Evolutionary conservation across 2,888 invertebrate genomes (phyloP).

Genomic region (Schrankia costaestrigalis): DNA sequence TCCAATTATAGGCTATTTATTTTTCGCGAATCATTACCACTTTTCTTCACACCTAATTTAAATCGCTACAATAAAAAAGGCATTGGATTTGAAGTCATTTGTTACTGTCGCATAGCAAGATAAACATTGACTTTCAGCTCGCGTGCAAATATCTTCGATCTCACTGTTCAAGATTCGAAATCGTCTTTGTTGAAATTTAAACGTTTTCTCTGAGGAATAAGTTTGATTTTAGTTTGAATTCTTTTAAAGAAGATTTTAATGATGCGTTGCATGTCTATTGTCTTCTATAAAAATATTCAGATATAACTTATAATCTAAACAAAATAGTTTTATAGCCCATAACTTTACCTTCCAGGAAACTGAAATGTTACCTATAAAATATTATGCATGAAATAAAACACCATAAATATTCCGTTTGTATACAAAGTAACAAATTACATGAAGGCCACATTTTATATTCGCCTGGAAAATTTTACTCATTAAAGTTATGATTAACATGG

Average conservation of each 20-base stretch:
- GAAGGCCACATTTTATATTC: too few species aligned
- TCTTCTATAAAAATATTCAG: constrained; percentile 19
- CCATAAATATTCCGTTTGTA: too few species aligned
- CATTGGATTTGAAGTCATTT: constrained; percentile 20
- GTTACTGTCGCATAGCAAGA: constrained; percentile 12
- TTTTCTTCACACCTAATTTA: constrained; percentile 17
- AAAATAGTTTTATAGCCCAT: constrained; percentile 25
- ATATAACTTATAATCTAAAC: constrained; percentile 21
- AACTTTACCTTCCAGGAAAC: constrained; percentile 23
- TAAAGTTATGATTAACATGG: too few species aligned
- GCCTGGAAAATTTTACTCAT: too few species aligned
- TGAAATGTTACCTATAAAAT: constrained; percentile 6
- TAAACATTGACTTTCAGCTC: constrained; percentile 42
- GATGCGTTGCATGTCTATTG: constrained; percentile 15
- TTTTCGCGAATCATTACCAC: constrained; percentile 20
- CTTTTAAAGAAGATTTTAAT: constrained; percentile 8
- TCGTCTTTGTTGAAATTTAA: constrained; percentile 24
- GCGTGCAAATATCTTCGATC: constrained; percentile 55
- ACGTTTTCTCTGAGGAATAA: constrained; percentile 20
- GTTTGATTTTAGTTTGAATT: constrained; percentile 13
- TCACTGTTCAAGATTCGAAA: constrained; percentile 30
- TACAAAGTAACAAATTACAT: too few species aligned
- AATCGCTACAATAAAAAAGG: constrained; percentile 16
- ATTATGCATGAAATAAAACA: too few species aligned
- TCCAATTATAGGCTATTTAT: constrained; percentile 11